Percentiles rank a stretch among this genome's conserved stretches.
Evolutionary conservation across 2,888 invertebrate species (phyloP).

Genomic region (Morpho deidamia): DNA sequence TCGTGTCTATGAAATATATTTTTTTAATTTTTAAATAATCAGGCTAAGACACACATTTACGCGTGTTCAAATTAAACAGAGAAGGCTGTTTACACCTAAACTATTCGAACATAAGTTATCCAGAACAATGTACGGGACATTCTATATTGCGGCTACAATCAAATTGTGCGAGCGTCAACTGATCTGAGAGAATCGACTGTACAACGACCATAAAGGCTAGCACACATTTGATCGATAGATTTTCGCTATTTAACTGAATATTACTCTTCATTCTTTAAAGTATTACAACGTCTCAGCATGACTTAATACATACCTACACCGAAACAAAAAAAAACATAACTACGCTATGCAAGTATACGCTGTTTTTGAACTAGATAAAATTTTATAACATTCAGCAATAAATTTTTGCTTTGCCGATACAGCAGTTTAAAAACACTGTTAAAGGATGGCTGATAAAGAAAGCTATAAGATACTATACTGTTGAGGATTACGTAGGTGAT

Average conservation of each 20-base stretch:
- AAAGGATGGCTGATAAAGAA: too few species aligned
- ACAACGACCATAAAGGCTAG: conserved; percentile 22
- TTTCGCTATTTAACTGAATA: conserved; percentile 5
- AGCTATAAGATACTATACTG: too few species aligned
- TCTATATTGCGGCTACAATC: conserved; percentile 3
- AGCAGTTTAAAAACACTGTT: too few species aligned
- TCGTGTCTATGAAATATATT: background rate
- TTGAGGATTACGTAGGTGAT: too few species aligned
- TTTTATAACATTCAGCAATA: too few species aligned
- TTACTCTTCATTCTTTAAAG: conserved; percentile 1
- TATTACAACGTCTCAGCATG: conserved; percentile 9
- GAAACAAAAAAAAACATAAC: too few species aligned
- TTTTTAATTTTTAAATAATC: too few species aligned
- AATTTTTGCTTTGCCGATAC: too few species aligned
- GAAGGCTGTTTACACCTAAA: conserved; percentile 49
- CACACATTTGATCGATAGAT: conserved; percentile 16
- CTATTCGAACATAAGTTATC: conserved; percentile 72
- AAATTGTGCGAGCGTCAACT: conserved; percentile 22
- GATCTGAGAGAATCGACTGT: conserved; percentile 13
- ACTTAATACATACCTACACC: too few species aligned
- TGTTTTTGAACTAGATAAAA: too few species aligned
- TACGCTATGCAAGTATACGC: too few species aligned
- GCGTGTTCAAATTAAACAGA: conserved; percentile 20
- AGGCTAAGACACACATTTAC: too few species aligned
- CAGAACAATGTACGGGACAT: conserved; percentile 61